A percentile compares a stretch with the other conserved stretches of the same genome.
Evolutionary conservation across 1,140 invertebrate genomes (phyloP).

Genomic region (Pseudomyrmex dendroicus): DNA sequence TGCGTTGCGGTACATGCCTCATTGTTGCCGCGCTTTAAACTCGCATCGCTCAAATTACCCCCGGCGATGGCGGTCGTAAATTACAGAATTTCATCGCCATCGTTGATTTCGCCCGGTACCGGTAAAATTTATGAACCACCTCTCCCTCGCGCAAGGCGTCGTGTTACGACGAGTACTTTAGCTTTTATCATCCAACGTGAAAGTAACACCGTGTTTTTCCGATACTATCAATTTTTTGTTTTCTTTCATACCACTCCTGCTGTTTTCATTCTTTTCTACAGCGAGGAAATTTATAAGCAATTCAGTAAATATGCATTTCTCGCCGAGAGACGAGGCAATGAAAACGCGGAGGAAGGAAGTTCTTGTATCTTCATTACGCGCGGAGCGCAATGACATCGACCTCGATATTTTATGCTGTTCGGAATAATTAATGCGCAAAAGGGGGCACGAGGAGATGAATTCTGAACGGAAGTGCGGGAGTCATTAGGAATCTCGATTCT

Average conservation of each 20-base stretch:
- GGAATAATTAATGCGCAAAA: constrained; percentile 64
- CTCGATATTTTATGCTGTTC: constrained; percentile 48
- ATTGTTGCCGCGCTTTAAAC: constrained; percentile 53
- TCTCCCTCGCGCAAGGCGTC: background rate
- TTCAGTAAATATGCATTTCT: constrained; percentile 81
- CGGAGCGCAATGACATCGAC: constrained; percentile 42
- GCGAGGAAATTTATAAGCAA: constrained; percentile 82
- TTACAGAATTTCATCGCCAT: constrained; percentile 46
- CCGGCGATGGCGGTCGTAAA: constrained; percentile 22
- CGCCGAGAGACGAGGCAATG: constrained; percentile 50
- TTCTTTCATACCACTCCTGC: constrained; percentile 22
- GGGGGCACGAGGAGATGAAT: constrained; percentile 13
- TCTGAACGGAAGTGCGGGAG: constrained; percentile 36
- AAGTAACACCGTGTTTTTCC: constrained; percentile 29
- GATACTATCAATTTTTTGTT: constrained; percentile 61
- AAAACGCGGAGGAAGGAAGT: background rate
- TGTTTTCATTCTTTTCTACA: constrained; percentile 25
- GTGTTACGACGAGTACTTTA: background rate
- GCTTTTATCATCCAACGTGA: background rate
- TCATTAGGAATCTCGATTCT: constrained; percentile 63
- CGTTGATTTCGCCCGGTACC: constrained; percentile 26
- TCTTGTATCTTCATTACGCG: constrained; percentile 24
- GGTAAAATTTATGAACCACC: constrained; percentile 34
- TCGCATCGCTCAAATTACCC: constrained; percentile 51
- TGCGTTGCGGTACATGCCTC: constrained; percentile 22